Evolutionary conservation across 2,888 invertebrate genomes (phyloP).

Genomic region (Theretra japonica): DNA sequence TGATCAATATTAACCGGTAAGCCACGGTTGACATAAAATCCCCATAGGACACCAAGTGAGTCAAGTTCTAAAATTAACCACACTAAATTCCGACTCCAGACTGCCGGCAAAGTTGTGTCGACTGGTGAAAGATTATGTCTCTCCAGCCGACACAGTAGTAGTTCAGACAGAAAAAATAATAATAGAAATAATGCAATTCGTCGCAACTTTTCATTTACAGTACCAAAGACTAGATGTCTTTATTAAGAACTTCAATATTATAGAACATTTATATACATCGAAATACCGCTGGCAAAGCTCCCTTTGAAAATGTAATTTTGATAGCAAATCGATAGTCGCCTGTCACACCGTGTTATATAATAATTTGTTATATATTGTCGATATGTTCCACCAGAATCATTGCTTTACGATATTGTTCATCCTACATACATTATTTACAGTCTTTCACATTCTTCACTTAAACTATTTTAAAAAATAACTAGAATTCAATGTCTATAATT

Average conservation of each 20-base stretch:
- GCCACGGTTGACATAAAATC: too few species aligned
- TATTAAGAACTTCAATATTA: not conserved
- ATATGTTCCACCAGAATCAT: constrained; percentile 78
- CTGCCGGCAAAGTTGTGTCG: too few species aligned
- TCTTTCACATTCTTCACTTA: constrained; percentile 69
- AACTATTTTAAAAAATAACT: constrained; percentile 49
- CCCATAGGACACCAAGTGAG: too few species aligned
- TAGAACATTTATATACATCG: constrained; percentile 8
- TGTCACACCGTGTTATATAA: constrained; percentile 26
- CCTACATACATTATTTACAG: constrained; percentile 77
- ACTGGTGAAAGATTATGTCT: too few species aligned
- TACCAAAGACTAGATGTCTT: not conserved
- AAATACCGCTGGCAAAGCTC: not conserved
- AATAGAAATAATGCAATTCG: too few species aligned
- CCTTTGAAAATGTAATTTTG: constrained; percentile 8
- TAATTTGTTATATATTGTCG: constrained; percentile 67
- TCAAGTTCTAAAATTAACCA: too few species aligned
- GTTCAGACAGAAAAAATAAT: too few species aligned
- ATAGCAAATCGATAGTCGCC: constrained; percentile 13
- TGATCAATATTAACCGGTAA: not conserved
- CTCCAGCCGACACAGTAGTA: too few species aligned
- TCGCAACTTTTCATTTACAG: not conserved
- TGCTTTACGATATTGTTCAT: constrained; percentile 60
- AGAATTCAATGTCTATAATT: constrained; percentile 63
- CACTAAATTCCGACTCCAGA: too few species aligned